Evolutionary conservation across 2,797 vertebrate species (phyloP).

Genomic region (Catamblyrhynchus diadema): DNA sequence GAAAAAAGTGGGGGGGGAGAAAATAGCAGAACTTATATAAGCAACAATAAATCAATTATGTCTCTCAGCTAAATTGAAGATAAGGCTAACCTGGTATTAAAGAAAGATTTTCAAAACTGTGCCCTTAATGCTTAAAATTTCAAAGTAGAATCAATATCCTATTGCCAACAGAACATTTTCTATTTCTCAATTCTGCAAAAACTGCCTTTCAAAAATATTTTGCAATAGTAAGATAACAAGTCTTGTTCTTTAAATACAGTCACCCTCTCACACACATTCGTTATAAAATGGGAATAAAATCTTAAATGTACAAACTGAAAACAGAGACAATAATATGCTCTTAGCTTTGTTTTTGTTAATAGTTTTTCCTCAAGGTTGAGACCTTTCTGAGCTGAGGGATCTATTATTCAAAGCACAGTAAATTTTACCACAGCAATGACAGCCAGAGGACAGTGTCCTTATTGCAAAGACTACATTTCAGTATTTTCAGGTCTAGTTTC

Average conservation of each 20-base stretch:
- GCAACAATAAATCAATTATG: neutral
- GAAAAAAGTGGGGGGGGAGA: fast-evolving
- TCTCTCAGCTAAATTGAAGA: neutral
- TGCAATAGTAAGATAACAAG: neutral
- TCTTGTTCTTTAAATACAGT: neutral
- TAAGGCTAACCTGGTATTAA: neutral
- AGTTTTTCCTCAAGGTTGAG: neutral
- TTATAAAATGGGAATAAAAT: neutral
- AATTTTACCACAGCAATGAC: neutral
- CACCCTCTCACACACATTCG: neutral
- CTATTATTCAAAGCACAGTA: neutral
- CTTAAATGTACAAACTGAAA: neutral
- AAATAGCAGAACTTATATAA: neutral
- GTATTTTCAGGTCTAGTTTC: neutral
- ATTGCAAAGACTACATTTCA: neutral
- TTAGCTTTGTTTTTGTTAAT: neutral
- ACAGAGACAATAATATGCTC: neutral
- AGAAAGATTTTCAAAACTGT: neutral
- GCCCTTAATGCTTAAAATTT: neutral
- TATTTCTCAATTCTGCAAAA: neutral
- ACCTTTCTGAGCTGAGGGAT: neutral
- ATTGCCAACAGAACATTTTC: neutral
- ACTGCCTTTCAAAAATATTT: neutral
- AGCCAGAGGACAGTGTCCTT: neutral
- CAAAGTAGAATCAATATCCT: neutral